Conservation (phyloP, 2,113 vertebrate genomes). For the Cynocephalus volans region DNA sequence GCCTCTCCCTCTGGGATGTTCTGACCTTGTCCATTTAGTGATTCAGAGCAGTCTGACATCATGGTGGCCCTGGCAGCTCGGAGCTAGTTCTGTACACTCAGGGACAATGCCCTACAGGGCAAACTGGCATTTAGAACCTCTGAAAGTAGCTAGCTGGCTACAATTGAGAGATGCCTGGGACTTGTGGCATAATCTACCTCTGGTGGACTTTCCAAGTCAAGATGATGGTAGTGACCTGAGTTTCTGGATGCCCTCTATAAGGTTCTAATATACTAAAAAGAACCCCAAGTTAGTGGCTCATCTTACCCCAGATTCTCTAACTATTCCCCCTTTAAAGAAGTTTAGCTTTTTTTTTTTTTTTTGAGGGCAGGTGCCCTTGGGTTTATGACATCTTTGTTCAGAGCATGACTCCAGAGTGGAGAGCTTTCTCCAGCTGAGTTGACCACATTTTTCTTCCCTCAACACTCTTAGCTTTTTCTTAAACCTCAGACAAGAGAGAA, state of each 20-base stretch:
- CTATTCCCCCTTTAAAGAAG: neutral
- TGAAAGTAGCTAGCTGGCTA: slow-evolving; percentile 57
- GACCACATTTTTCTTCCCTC: neutral
- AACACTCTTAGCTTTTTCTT: neutral
- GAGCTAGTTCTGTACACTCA: slow-evolving; percentile 33
- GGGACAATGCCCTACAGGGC: neutral
- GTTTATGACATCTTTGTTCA: neutral
- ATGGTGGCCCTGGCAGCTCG: slow-evolving; percentile 15
- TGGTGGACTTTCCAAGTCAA: neutral
- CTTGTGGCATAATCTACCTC: neutral
- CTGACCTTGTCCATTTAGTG: slow-evolving; percentile 25
- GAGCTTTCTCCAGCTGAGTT: neutral
- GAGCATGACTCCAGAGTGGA: neutral
- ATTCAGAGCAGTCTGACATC: neutral
- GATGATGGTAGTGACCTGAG: neutral
- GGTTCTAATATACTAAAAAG: neutral
- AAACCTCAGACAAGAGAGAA: neutral
- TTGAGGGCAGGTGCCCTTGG: neutral
- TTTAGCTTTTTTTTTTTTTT: neutral
- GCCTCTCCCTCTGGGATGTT: neutral
- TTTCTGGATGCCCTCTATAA: neutral
- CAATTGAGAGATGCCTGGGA: slow-evolving; percentile 25
- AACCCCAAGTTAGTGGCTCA: neutral
- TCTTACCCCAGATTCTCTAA: neutral
- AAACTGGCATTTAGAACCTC: slow-evolving; percentile 38